These are phyloP conservation scores for Vesta saturnalis DNA, from an alignment of 2,888 invertebrate species.

Conservation along the genomic window DNA sequence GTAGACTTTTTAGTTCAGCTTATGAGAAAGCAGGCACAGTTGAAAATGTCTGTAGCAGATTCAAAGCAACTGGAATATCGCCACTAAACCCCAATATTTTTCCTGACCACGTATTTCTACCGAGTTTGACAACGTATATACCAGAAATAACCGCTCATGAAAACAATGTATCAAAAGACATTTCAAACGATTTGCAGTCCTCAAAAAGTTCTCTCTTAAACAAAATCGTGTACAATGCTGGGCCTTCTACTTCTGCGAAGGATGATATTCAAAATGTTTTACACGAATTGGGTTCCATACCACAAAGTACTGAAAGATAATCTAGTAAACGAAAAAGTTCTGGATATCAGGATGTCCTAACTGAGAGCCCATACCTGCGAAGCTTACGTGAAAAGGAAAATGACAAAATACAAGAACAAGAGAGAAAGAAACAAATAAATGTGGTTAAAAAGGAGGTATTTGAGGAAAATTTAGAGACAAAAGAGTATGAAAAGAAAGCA, in stretches of 20 bases:
- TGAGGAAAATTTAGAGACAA: no score
- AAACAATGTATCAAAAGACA: background rate
- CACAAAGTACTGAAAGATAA: background rate
- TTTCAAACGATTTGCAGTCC: no score
- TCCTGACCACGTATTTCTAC: background rate
- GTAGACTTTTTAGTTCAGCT: background rate
- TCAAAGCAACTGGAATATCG: background rate
- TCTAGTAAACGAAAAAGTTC: background rate
- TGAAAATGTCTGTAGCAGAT: background rate
- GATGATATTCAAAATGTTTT: background rate
- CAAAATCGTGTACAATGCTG: background rate
- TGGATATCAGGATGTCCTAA: background rate
- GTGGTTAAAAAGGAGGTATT: no score
- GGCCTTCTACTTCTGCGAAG: no score
- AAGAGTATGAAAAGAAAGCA: background rate
- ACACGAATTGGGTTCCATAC: no score
- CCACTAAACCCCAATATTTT: no score
- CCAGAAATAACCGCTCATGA: no score
- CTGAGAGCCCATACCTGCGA: no score
- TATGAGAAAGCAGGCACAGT: background rate
- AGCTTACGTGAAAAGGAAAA: no score
- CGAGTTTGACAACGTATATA: background rate
- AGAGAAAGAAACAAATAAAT: no score
- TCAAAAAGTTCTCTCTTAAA: background rate
- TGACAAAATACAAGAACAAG: no score